Evolutionary conservation across 2,888 invertebrate genomes (phyloP), one percentile per base, ranked within the genome.

Genomic region (Apeira syringaria): DNA sequence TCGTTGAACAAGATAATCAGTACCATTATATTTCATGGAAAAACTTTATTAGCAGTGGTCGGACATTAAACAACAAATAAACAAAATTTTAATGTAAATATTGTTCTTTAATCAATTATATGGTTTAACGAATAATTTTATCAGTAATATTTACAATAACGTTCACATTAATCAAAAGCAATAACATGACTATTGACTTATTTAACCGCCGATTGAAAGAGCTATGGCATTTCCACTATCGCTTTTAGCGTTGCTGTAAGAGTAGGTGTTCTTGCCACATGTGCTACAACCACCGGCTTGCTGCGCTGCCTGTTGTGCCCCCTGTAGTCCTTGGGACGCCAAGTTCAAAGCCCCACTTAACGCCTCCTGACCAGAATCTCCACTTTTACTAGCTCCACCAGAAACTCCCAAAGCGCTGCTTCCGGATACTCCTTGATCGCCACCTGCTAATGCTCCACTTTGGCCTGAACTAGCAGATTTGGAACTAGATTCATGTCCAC

Each of bases 171-270:
- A 5, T 2, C 29, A 27, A 10, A 3, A 15, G 4, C 15, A 15
- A 15, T 3, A 15, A 15, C 15, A n/a, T 15, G 15, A 3, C 2
- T 15, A 5, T 12, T 51, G 52, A 48, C 20, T 24, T 44, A 11
- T 5, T 68, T 75, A 84, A 52, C 85, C 83, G 5, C 45, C 39
- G 9, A 46, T 24, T 7, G 88, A 85, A 1, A 89, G 40, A n/a
- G 88, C 83, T 0, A 89, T 61, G 0, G 88, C 88, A 5, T 74
- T 68, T 7, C 88, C 88, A 17, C 60, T 73, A 33, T 70, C 61
- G 47, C 84, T 87, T 56, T 76, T 82, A n/a, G 88, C 88, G 24
- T 88, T 88, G 47, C 88, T 88, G 5, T 82, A 61, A 5, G 89
- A 87, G 25, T 77, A 85, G 50, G 67, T 72, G 43, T 76, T 73